Percentiles rank a stretch among this genome's conserved stretches.
Evolutionary conservation across 2,888 invertebrate species (phyloP).

Genomic region (Morpho helenor): DNA sequence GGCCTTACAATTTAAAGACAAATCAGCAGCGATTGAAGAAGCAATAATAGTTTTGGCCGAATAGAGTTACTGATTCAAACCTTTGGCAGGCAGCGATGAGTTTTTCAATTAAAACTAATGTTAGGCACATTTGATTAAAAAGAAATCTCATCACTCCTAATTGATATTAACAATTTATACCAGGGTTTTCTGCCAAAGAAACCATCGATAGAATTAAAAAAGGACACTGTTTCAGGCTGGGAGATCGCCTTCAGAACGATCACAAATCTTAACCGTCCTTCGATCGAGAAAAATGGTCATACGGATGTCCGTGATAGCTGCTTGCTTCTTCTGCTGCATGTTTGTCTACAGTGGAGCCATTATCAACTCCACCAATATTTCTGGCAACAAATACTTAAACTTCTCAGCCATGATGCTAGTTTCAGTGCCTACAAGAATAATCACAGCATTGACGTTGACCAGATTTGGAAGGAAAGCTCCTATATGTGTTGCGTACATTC

Average conservation of each 20-base stretch:
- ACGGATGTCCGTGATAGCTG: constrained; percentile 58
- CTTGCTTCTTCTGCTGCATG: constrained; percentile 85
- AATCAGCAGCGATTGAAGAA: no score
- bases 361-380: constrained; percentile 85
- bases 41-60: no score
- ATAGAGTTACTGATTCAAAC: no score
- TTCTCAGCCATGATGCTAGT: constrained; percentile 83
- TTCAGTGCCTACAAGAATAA: constrained; percentile 80
- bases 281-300: constrained; percentile 53
- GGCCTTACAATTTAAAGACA: no score
- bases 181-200: no score
- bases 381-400: constrained; percentile 87
- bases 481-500: constrained; percentile 58
- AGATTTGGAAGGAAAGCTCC: constrained; percentile 77
- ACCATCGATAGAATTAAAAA: no score
- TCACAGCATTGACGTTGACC: constrained; percentile 79
- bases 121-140: no score
- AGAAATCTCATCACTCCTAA: no score
- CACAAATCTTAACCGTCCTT: constrained; percentile 44
- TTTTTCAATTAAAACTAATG: no score
- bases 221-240: constrained; percentile 33
- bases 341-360: constrained; percentile 89
- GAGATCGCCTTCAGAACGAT: constrained; percentile 27
- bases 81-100: no score
- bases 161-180: no score